Percentiles rank a stretch among this genome's conserved stretches.
phyloP scores from a whole-genome alignment of 2,888 invertebrate species.

The Lasioglossum leucozonium region DNA sequence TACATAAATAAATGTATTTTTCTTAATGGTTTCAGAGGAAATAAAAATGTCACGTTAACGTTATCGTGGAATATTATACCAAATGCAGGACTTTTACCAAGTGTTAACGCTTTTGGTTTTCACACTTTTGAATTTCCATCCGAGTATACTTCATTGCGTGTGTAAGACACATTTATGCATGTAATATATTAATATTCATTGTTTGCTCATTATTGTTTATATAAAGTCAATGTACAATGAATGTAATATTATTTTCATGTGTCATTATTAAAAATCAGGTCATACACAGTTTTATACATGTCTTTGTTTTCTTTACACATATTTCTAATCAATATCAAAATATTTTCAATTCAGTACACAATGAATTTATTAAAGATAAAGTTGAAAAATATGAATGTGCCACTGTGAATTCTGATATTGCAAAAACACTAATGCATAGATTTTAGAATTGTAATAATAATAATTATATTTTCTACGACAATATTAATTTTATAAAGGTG shows the following conservation, averaged over 20 bases:
- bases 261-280: constrained; percentile 28
- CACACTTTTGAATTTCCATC: constrained; percentile 96
- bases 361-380: neutral
- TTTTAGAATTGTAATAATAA: neutral
- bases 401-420: neutral
- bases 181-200: constrained; percentile 52
- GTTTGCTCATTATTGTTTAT: constrained; percentile 61
- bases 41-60: constrained; percentile 97
- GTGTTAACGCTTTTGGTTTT: constrained; percentile 92
- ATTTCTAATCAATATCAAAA: constrained; percentile 16
- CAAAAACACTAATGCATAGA: neutral
- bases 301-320: neutral
- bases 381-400: neutral
- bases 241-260: constrained; percentile 56
- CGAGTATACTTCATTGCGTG: constrained; percentile 91
- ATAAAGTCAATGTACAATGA: constrained; percentile 65
- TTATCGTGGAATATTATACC: constrained; percentile 99
- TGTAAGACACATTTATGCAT: constrained; percentile 81
- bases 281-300: neutral
- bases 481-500: constrained; percentile 9
- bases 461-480: neutral
- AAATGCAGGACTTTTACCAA: constrained; percentile 97
- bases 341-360: neutral
- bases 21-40: constrained; percentile 88
- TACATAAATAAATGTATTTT: neutral